Conservation (phyloP, 2,888 invertebrate species). For the Leptinotarsa tumamoca region DNA sequence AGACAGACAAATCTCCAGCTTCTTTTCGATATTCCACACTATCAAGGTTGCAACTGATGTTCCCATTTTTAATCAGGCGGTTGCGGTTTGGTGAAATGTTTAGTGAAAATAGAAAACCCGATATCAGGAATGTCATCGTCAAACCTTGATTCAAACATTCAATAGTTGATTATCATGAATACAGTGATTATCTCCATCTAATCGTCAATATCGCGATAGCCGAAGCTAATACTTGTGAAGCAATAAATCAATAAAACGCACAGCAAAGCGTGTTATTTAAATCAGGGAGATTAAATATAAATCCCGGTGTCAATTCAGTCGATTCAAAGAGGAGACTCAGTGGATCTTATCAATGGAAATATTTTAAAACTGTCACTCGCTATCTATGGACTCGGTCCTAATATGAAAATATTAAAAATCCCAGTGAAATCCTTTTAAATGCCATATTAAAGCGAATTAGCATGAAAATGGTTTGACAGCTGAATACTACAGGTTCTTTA, state of each 20-base stretch:
- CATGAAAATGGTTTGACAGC: conserved; percentile 67
- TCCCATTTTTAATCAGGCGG: no score
- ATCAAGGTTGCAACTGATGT: no score
- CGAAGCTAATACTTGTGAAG: conserved; percentile 6
- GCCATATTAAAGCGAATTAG: conserved; percentile 66
- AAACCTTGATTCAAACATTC: no score
- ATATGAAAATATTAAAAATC: conserved; percentile 66
- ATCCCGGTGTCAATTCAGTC: conserved; percentile 55
- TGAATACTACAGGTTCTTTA: conserved; percentile 61
- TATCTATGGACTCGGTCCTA: conserved; percentile 53
- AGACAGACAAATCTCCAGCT: no score
- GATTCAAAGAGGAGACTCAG: conserved; percentile 39
- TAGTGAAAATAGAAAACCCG: no score
- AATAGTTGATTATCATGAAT: background rate
- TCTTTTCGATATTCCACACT: no score
- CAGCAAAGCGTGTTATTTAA: conserved; percentile 30
- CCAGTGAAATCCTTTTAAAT: conserved; percentile 63
- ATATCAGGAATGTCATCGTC: no score
- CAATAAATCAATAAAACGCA: conserved; percentile 17
- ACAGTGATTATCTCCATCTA: background rate
- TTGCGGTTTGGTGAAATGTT: no score
- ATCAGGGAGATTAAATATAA: conserved; percentile 51
- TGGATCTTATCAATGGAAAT: conserved; percentile 59
- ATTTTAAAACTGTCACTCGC: conserved; percentile 58
- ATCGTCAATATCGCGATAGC: background rate